Conservation (phyloP, 1,140 invertebrate species). For the Procambarus clarkii region DNA sequence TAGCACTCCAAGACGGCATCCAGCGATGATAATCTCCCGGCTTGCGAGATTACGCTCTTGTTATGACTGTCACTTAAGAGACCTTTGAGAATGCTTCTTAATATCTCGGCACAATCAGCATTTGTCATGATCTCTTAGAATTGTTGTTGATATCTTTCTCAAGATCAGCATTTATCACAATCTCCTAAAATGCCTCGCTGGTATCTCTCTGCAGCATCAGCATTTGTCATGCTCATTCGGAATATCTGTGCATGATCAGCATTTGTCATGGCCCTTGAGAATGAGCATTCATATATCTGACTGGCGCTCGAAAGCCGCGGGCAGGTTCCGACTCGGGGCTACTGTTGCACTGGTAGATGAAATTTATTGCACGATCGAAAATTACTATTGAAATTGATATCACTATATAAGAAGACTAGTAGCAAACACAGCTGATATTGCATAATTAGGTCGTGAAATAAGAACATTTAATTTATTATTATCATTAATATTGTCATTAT, state of each 20-base stretch:
- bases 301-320: too few species aligned
- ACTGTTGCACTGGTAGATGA: too few species aligned
- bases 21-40: not conserved
- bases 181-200: slow-evolving; percentile 2
- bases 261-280: slow-evolving; percentile 15
- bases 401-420: too few species aligned
- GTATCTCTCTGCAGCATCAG: not conserved
- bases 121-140: slow-evolving; percentile 25
- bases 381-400: too few species aligned
- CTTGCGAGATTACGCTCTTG: not conserved
- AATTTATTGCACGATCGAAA: too few species aligned
- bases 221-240: slow-evolving; percentile 28
- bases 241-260: slow-evolving; percentile 26
- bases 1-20: too few species aligned
- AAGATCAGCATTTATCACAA: slow-evolving; percentile 31
- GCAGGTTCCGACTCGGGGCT: not conserved
- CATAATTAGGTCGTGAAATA: too few species aligned
- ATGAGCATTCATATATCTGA: not conserved
- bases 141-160: slow-evolving; percentile 10
- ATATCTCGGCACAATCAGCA: not conserved
- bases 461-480: too few species aligned
- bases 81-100: not conserved
- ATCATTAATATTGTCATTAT: too few species aligned
- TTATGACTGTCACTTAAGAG: slow-evolving; percentile 7
- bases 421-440: too few species aligned